phyloP scores from a whole-genome alignment of 2,113 vertebrate species.

The Quiscalus mexicanus region DNA sequence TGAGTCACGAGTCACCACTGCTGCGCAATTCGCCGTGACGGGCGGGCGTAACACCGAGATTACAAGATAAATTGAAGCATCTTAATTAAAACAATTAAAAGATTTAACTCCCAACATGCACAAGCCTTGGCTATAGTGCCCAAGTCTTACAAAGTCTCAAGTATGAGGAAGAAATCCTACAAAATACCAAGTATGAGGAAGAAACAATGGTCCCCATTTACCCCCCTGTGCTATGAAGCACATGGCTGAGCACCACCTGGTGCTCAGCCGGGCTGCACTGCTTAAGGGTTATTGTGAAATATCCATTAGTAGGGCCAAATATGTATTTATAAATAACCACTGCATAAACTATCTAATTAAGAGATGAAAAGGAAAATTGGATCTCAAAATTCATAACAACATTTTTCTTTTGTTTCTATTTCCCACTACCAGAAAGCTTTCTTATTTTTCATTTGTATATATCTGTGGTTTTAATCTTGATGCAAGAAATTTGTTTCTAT shows the following conservation, averaged over 20 bases:
- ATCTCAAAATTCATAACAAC: not conserved
- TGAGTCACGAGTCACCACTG: not conserved
- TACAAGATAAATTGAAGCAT: not conserved
- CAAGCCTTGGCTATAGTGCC: not conserved
- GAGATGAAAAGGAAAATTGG: not conserved
- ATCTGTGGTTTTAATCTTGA: not conserved
- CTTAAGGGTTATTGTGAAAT: not conserved
- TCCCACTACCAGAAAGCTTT: not conserved
- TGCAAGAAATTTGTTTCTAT: not conserved
- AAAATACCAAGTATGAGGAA: not conserved
- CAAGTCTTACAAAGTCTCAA: not conserved
- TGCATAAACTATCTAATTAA: not conserved
- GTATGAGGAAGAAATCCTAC: not conserved
- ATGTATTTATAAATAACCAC: not conserved
- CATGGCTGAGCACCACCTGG: not conserved
- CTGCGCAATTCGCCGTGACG: rapidly evolving
- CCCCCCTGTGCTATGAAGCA: not conserved
- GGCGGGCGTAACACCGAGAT: not conserved
- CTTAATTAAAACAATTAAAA: not conserved
- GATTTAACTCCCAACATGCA: not conserved
- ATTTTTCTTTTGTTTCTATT: not conserved
- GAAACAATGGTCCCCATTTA: not conserved
- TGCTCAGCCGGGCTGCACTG: not conserved
- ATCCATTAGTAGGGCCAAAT: not conserved
- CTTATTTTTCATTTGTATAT: not conserved